phyloP scores from a whole-genome alignment of 2,113 vertebrate species.

The Crotalus helleri region DNA sequence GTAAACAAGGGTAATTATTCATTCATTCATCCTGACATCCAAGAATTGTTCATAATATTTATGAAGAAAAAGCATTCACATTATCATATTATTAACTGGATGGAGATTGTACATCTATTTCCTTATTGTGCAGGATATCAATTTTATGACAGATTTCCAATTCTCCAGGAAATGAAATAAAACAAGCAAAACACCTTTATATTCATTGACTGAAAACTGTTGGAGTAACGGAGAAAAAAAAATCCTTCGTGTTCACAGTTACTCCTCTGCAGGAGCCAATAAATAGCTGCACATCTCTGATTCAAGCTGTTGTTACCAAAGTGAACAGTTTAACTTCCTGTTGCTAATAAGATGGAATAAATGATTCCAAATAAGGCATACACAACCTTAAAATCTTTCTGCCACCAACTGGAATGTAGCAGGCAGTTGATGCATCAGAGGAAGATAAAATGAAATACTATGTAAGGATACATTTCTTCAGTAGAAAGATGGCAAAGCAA shows the following conservation, averaged over 20 bases:
- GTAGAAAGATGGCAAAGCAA: neutral
- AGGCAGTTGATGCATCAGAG: neutral
- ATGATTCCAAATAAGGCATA: neutral
- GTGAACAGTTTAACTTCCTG: neutral
- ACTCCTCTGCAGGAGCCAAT: neutral
- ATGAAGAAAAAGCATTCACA: neutral
- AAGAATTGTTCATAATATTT: neutral
- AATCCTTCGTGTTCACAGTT: neutral
- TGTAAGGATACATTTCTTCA: constrained; percentile 17
- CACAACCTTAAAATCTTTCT: neutral
- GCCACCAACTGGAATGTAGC: neutral
- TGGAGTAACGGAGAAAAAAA: neutral
- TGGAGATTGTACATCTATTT: neutral
- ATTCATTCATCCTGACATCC: neutral
- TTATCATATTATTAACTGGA: neutral
- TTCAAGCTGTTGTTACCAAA: constrained; percentile 1
- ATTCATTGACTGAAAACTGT: neutral
- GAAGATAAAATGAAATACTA: constrained; percentile 10
- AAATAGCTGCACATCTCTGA: neutral
- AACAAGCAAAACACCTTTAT: neutral
- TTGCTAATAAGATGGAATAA: neutral
- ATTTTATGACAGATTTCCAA: neutral
- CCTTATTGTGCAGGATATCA: neutral
- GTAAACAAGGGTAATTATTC: neutral
- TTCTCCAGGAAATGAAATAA: neutral